Base-by-base conservation (phyloP, 1,140 invertebrate genomes). In the Capitella teleta region DNA sequence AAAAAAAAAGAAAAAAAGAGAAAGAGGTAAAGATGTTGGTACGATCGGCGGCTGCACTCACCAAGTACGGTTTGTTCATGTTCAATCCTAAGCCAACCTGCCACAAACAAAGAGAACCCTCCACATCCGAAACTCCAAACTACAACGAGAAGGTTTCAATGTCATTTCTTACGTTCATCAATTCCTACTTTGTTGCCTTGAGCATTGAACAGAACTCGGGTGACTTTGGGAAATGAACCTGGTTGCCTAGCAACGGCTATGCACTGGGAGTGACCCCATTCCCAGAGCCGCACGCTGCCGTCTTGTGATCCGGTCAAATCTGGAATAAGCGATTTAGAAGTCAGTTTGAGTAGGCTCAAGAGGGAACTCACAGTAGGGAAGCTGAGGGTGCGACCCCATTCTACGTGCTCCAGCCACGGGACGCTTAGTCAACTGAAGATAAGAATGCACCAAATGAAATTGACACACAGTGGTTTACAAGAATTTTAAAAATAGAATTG, bases 221-320 rank as follows among this genome's bases (percentile, higher is more conserved):
- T 96, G 10, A 98, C 93, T 78, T 97, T 98, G 32, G 93, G 93
- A 69, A 85, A 89, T 5, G 86, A 84, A 21, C 91, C 91, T 1
- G 92, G 79, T 23, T 88, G 82, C 47, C 93, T 78, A 4, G 92
- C 86, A 32, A 84, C 84, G 59, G 89, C 84, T 6, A 98, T 83
- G 12, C 87, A 82, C 51, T 88, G 84, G 28, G 82, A 79, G 70
- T 96, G 91, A 19, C 87, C 87, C 92, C 93, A 98, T 75, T 99
- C 93, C 91, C 93, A 97, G 51, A 98, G 77, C 54, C 87, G 83
- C 4, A 98, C 94, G 2, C 91, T 95, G 10, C 95, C 95, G 77
- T 98, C 95, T 67, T 94, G 87, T 46, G 88, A 86, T 47, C 95
- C 95, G 45, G 90, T 95, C 57, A 98, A 71, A 76, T 98, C 90